Percentiles rank a stretch among this genome's conserved stretches.
Conservation (phyloP, 2,888 invertebrate species). For the Drosophila aldrichi region DNA sequence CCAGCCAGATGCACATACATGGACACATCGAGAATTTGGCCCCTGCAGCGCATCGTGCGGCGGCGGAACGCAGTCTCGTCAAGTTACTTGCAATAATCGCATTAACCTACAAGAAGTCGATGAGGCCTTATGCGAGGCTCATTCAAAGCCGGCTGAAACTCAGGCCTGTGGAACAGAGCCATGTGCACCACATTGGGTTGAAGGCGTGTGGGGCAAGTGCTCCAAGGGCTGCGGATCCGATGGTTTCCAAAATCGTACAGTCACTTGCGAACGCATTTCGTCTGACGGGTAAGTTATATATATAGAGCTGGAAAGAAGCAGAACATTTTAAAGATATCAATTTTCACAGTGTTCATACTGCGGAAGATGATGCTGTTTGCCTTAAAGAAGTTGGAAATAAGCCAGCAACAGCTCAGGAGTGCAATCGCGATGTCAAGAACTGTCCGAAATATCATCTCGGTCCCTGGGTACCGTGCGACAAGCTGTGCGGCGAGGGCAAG, state of each 20-base stretch:
- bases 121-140: conserved; percentile 91
- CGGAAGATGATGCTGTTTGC: conserved; percentile 92
- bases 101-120: conserved; percentile 90
- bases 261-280: conserved; percentile 93
- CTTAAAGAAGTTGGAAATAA: conserved; percentile 89
- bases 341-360: conserved; percentile 87
- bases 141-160: conserved; percentile 89
- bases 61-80: conserved; percentile 93
- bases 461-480: conserved; percentile 97
- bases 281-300: conserved; percentile 87
- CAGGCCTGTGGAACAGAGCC: conserved; percentile 91
- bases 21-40: conserved; percentile 90
- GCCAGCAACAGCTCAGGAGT: conserved; percentile 89
- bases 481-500: conserved; percentile 95
- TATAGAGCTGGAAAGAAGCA: neutral
- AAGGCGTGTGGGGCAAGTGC: conserved; percentile 92
- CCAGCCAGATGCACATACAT: conserved; percentile 91
- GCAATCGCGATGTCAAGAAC: conserved; percentile 89
- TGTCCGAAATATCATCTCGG: conserved; percentile 95
- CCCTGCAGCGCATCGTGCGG: conserved; percentile 95
- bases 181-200: conserved; percentile 93
- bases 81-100: conserved; percentile 92
- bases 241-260: conserved; percentile 89
- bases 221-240: conserved; percentile 92
- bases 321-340: neutral